Base-by-base conservation (phyloP, 2,888 invertebrate species). In the Chrysolina oricalcia region DNA sequence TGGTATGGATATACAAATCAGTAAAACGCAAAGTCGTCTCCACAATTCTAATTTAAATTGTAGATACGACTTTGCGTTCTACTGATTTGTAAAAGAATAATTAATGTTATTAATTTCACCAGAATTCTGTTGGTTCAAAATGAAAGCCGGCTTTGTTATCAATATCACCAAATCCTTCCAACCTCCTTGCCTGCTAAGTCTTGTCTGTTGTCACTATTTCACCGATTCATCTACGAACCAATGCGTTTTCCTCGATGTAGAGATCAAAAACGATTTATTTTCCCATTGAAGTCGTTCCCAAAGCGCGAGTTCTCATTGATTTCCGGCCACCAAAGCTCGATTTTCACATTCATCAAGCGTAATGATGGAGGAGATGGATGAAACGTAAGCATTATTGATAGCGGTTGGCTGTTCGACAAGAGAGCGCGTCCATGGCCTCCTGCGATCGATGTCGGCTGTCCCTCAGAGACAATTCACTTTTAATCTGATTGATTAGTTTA, bases 401-500 rank as follows among this genome's bases (percentile, higher is more conserved):
- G 81, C 70, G 74, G 74, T 77, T 77, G 41, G 59, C 43, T 35
- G 77, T 80, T 79, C 73, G 73, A 63, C 63, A 71, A 64, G 62
- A 64, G 46, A 50, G 68, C 59, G 62, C 72, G 73, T 70, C 69
- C 67, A 65, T 21, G 53, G 56, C 64, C 69, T 64, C 65, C 66
- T 64, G 63, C 70, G 72, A 75, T 80, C 80, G 74, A 75, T 81
- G 72, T 68, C 23, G 67, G 73, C 64, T 65, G 64, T 63, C 63
- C 77, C 79, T 73, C 65, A 56, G 77, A 76, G 80, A 81, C 81
- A 76, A 80, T 81, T 81, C 78, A 78, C 77, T 80, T 81, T 81
- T 81, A 81, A 81, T 82, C 81, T 81, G 83, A 84, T 84, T 83
- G 83, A 84, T 83, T 81, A 79, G 81, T 75, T 78, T 77, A 74